A percentile compares a stretch with the other conserved stretches of the same genome.
phyloP scores from a whole-genome alignment of 2,888 invertebrate species.

The Mylabris sibirica region DNA sequence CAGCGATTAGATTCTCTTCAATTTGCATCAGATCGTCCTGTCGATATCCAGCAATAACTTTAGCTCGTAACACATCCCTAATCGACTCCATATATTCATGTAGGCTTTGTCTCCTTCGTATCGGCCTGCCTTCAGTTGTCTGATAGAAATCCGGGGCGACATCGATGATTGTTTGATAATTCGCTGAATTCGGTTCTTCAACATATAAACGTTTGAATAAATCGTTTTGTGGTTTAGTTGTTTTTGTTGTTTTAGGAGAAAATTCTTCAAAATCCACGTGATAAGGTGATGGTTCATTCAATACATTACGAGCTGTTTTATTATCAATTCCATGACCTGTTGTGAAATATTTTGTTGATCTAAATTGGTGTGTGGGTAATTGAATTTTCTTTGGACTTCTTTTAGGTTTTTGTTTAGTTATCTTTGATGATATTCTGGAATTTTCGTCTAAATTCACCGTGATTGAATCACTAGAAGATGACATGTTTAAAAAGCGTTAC shows the following conservation, averaged over 20 bases:
- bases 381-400: slow-evolving; percentile 24
- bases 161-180: slow-evolving; percentile 68
- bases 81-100: slow-evolving; percentile 65
- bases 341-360: slow-evolving; percentile 50
- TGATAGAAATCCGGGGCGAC: slow-evolving; percentile 72
- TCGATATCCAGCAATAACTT: slow-evolving; percentile 57
- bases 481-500: neutral
- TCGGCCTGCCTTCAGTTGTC: slow-evolving; percentile 68
- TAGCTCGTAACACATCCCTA: slow-evolving; percentile 59
- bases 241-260: slow-evolving; percentile 59
- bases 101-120: slow-evolving; percentile 67
- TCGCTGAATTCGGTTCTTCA: slow-evolving; percentile 62
- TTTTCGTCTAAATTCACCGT: slow-evolving; percentile 22
- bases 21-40: slow-evolving; percentile 63
- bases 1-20: slow-evolving; percentile 65
- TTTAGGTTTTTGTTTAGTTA: neutral
- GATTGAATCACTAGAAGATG: slow-evolving; percentile 16
- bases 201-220: slow-evolving; percentile 67
- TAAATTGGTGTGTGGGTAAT: slow-evolving; percentile 18
- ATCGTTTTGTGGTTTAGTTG: slow-evolving; percentile 60
- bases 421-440: slow-evolving; percentile 1
- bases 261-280: slow-evolving; percentile 59
- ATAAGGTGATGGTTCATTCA: slow-evolving; percentile 60
- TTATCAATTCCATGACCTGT: slow-evolving; percentile 46
- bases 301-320: slow-evolving; percentile 51